These are phyloP conservation scores for Macrocentrus cingulum DNA, from an alignment of 1,140 invertebrate species.

Conservation along the genomic window DNA sequence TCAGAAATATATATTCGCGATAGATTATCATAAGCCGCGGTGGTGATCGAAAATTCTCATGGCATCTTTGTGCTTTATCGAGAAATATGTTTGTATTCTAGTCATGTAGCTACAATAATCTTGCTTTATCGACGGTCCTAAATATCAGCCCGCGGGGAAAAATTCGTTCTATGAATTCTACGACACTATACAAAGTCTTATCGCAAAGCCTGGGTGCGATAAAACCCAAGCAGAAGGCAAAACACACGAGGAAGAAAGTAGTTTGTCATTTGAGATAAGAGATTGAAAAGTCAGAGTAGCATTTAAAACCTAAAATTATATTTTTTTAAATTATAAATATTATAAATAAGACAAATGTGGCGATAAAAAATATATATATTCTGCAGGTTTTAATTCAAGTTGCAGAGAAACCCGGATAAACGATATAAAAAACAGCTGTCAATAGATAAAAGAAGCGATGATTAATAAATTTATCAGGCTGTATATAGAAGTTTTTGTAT, in stretches of 20 bases:
- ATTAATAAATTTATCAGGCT: too few species aligned
- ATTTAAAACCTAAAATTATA: too few species aligned
- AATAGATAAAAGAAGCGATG: too few species aligned
- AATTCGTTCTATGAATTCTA: conserved; percentile 18
- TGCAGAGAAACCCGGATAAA: too few species aligned
- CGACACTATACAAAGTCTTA: neutral
- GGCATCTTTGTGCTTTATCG: too few species aligned
- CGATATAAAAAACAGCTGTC: too few species aligned
- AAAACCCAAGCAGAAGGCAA: neutral
- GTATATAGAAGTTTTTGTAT: neutral
- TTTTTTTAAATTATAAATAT: too few species aligned
- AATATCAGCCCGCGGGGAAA: neutral
- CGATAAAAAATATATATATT: too few species aligned
- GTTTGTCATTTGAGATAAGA: neutral
- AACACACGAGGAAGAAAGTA: too few species aligned
- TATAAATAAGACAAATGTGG: too few species aligned
- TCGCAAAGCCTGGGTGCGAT: conserved; percentile 14
- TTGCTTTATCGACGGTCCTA: neutral
- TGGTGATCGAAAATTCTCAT: neutral
- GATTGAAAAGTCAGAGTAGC: neutral
- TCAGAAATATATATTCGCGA: neutral
- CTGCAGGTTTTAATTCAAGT: too few species aligned
- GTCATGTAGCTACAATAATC: neutral
- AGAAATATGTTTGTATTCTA: too few species aligned
- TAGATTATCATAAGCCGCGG: neutral